phyloP scores from a whole-genome alignment of 2,113 vertebrate genomes.

The Triplophysa rosa region DNA sequence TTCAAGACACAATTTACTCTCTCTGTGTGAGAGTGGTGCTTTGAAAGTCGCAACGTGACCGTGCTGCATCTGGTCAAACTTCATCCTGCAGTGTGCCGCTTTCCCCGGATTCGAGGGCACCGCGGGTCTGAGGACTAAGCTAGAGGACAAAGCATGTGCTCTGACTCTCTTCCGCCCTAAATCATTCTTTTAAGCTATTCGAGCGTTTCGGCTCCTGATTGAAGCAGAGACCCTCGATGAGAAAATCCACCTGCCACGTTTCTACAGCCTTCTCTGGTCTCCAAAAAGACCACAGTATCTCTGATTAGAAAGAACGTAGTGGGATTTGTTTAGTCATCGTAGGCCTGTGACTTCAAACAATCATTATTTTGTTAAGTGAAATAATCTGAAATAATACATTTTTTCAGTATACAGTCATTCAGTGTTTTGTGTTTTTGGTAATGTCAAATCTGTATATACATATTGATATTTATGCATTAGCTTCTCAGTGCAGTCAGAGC shows the following conservation, averaged over 20 bases:
- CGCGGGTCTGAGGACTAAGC: slow-evolving; percentile 18
- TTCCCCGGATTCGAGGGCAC: slow-evolving; percentile 11
- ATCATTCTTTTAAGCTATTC: slow-evolving; percentile 28
- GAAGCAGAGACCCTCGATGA: slow-evolving; percentile 15
- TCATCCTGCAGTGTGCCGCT: neutral
- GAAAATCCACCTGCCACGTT: neutral
- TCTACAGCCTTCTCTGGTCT: slow-evolving; percentile 2
- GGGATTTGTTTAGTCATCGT: neutral
- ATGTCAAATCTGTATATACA: neutral
- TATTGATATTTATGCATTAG: too few species aligned
- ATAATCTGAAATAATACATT: too few species aligned
- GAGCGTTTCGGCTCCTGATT: slow-evolving; percentile 10
- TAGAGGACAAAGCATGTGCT: slow-evolving; percentile 10
- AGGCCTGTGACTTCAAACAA: neutral
- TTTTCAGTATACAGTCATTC: too few species aligned
- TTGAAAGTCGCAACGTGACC: neutral
- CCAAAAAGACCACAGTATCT: slow-evolving; percentile 6
- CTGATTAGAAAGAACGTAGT: neutral
- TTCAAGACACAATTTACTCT: neutral
- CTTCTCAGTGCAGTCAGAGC: too few species aligned
- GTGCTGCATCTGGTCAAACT: neutral
- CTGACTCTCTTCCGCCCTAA: neutral
- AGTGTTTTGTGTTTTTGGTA: too few species aligned
- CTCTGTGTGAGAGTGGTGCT: neutral
- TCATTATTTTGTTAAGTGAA: too few species aligned